A percentile compares a stretch with the other conserved stretches of the same genome.
Conservation (phyloP, 2,888 invertebrate species). For the Cheilosia impressa region DNA sequence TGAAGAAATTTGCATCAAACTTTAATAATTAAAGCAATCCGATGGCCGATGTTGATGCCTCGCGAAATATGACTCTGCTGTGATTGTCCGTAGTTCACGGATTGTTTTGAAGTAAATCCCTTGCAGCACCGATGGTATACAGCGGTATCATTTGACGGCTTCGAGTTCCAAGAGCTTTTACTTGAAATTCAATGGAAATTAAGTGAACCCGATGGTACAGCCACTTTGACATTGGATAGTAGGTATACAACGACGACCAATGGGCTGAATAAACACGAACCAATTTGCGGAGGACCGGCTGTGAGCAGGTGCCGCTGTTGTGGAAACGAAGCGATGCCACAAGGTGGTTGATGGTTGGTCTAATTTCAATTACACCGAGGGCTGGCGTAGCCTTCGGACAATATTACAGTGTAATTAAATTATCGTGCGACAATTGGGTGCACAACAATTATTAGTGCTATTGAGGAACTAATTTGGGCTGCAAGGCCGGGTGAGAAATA, state of each 20-base stretch:
- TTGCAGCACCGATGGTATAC: neutral
- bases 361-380: neutral
- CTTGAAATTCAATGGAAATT: too few relatives aligned
- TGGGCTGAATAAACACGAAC: too few relatives aligned
- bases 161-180: too few relatives aligned
- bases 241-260: too few relatives aligned
- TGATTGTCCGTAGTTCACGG: slow-evolving; percentile 17
- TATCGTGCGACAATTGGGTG: neutral
- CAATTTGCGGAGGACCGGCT: too few relatives aligned
- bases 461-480: slow-evolving; percentile 10
- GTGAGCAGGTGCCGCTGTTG: neutral
- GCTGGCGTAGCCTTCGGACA: neutral
- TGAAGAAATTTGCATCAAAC: slow-evolving; percentile 15
- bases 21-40: slow-evolving; percentile 29
- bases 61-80: neutral
- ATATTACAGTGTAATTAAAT: slow-evolving; percentile 14
- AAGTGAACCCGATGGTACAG: too few relatives aligned
- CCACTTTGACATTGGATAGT: too few relatives aligned
- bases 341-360: neutral
- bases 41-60: neutral
- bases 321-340: neutral
- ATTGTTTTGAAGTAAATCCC: neutral
- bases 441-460: slow-evolving; percentile 3
- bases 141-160: too few relatives aligned
- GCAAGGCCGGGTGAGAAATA: too few relatives aligned